A percentile compares a stretch with the other conserved stretches of the same genome.
Conservation (phyloP, 2,888 invertebrate species). For the Tiliacea citrago region DNA sequence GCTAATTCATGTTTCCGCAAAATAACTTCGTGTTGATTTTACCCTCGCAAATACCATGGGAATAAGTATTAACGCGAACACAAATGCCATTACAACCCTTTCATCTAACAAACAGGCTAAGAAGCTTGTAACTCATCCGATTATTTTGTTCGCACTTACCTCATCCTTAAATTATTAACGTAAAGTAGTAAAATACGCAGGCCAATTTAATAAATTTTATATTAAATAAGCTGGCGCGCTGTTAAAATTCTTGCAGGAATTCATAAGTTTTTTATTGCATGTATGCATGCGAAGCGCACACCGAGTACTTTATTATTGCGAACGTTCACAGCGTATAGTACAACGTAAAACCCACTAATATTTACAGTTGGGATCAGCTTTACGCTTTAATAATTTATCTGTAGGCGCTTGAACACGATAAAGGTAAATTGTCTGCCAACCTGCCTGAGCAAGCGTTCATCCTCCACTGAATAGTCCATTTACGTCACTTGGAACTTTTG, state of each 20-base stretch:
- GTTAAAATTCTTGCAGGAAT: slow-evolving; percentile 50
- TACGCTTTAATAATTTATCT: slow-evolving; percentile 43
- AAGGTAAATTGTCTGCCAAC: slow-evolving; percentile 48
- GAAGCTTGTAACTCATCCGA: slow-evolving; percentile 40
- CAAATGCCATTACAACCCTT: slow-evolving; percentile 40
- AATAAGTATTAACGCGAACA: slow-evolving; percentile 42
- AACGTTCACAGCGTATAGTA: slow-evolving; percentile 21
- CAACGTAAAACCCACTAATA: slow-evolving; percentile 38
- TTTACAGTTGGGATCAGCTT: slow-evolving; percentile 44
- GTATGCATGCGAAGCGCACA: slow-evolving; percentile 53
- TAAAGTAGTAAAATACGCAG: slow-evolving; percentile 40
- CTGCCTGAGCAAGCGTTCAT: slow-evolving; percentile 14
- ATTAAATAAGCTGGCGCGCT: slow-evolving; percentile 32
- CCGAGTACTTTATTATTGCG: slow-evolving; percentile 46
- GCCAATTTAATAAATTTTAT: slow-evolving; percentile 60
- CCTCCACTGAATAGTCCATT: slow-evolving; percentile 25
- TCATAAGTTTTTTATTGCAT: slow-evolving; percentile 58
- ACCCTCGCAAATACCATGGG: slow-evolving; percentile 40
- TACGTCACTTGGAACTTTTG: slow-evolving; percentile 26
- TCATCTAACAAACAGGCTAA: slow-evolving; percentile 29
- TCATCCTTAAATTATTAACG: slow-evolving; percentile 32
- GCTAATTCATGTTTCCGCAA: slow-evolving; percentile 53
- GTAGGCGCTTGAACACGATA: slow-evolving; percentile 33
- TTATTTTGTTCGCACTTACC: slow-evolving; percentile 26
- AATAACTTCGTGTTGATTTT: slow-evolving; percentile 67